Percentiles rank a stretch among this genome's conserved stretches.
Evolutionary conservation across 2,113 vertebrate species (phyloP).

Genomic region (Sciurus niger): DNA sequence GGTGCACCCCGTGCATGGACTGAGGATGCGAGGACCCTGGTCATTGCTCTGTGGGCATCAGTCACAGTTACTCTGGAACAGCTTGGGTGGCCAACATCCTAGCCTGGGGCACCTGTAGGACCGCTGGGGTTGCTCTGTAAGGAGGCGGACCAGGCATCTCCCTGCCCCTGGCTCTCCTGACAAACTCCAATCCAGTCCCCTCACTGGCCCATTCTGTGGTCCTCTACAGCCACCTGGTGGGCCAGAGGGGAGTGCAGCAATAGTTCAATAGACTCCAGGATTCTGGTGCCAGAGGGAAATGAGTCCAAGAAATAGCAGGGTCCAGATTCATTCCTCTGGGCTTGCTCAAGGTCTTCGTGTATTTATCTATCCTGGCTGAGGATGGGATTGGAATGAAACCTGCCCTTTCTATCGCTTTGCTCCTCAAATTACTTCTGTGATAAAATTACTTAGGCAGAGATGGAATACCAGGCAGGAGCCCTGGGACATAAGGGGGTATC

Average conservation of each 20-base stretch:
- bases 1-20: neutral
- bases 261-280: neutral
- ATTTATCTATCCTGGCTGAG: neutral
- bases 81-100: fast-evolving
- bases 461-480: neutral
- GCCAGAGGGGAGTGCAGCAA: fast-evolving
- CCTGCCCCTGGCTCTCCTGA: fast-evolving
- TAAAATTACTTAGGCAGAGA: neutral
- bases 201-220: neutral
- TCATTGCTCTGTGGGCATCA: fast-evolving
- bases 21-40: neutral
- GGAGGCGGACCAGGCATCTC: too few relatives aligned
- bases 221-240: slow-evolving; percentile 41
- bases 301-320: neutral
- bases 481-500: neutral
- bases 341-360: fast-evolving
- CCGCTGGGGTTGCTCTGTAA: neutral
- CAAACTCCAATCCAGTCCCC: neutral
- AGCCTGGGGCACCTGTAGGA: too few relatives aligned
- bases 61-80: fast-evolving
- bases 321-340: fast-evolving
- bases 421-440: neutral
- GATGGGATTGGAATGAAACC: neutral
- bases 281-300: too few relatives aligned
- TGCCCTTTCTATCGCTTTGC: neutral